Conservation (phyloP, 2,113 vertebrate species). For the Cromileptes altivelis region DNA sequence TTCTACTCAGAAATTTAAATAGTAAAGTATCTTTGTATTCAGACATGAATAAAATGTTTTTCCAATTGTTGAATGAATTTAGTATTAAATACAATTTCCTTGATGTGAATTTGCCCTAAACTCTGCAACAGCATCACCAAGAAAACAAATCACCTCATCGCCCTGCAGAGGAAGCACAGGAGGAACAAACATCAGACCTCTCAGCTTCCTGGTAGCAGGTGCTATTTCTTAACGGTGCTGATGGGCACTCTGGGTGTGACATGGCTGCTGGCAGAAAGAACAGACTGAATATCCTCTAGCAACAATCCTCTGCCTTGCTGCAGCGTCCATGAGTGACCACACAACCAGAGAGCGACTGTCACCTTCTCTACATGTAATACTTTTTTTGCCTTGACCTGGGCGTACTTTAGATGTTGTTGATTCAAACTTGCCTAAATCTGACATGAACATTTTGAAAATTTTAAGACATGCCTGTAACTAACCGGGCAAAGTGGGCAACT, state of each 20-base stretch:
- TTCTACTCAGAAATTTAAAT: background rate
- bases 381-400: too few species aligned
- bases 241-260: background rate
- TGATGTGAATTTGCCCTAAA: background rate
- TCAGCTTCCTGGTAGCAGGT: background rate
- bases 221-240: background rate
- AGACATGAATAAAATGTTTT: background rate
- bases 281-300: background rate
- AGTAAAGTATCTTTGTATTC: background rate
- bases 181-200: background rate
- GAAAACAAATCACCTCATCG: background rate
- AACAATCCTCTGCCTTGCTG: background rate
- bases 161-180: background rate
- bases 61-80: background rate
- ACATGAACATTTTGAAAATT: too few species aligned
- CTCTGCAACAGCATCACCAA: background rate
- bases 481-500: too few species aligned
- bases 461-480: too few species aligned
- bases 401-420: too few species aligned
- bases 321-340: background rate
- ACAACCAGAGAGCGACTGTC: background rate
- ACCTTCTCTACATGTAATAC: too few species aligned
- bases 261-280: background rate
- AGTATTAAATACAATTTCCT: background rate
- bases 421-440: too few species aligned